A percentile compares a stretch with the other conserved stretches of the same genome.
Conservation (phyloP, 1,140 invertebrate genomes). For the Mesaphorura yosii region DNA sequence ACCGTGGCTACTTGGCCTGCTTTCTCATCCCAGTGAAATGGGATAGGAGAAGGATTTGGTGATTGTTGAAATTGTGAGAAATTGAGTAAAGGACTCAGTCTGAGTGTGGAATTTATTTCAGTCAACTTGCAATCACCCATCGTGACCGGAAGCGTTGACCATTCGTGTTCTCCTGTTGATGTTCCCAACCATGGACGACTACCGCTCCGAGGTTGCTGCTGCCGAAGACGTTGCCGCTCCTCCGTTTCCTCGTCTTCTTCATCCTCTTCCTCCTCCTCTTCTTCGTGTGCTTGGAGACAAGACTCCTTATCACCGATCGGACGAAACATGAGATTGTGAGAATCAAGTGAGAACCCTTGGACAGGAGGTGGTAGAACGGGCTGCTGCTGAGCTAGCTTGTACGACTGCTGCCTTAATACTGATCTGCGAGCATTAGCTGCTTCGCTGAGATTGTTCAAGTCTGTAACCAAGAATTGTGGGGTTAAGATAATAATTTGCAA, state of each 20-base stretch:
- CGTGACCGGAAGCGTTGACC: constrained; percentile 26
- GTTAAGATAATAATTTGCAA: not conserved
- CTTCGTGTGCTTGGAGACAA: constrained; percentile 27
- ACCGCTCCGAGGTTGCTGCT: constrained; percentile 5
- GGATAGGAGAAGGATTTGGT: constrained; percentile 1
- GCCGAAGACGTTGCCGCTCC: not conserved
- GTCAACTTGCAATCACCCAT: constrained; percentile 30
- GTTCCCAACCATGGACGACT: constrained; percentile 14
- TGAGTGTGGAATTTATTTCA: constrained; percentile 27
- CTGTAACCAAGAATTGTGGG: constrained; percentile 1
- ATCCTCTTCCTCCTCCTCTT: constrained; percentile 26
- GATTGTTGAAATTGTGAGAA: constrained; percentile 18
- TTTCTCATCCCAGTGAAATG: constrained; percentile 15
- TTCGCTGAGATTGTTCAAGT: constrained; percentile 10
- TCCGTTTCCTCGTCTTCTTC: constrained; percentile 13
- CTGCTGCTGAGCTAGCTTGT: constrained; percentile 59
- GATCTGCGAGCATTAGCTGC: constrained; percentile 15
- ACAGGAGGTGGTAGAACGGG: constrained; percentile 36
- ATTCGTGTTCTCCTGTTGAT: constrained; percentile 16
- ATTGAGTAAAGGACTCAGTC: constrained; percentile 27
- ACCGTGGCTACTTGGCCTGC: too few relatives aligned
- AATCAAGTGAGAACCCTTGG: constrained; percentile 10
- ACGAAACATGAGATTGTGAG: constrained; percentile 25
- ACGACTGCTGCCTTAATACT: constrained; percentile 61
- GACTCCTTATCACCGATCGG: constrained; percentile 32